Conservation (phyloP, 2,888 invertebrate genomes). For the Eupithecia dodoneata region DNA sequence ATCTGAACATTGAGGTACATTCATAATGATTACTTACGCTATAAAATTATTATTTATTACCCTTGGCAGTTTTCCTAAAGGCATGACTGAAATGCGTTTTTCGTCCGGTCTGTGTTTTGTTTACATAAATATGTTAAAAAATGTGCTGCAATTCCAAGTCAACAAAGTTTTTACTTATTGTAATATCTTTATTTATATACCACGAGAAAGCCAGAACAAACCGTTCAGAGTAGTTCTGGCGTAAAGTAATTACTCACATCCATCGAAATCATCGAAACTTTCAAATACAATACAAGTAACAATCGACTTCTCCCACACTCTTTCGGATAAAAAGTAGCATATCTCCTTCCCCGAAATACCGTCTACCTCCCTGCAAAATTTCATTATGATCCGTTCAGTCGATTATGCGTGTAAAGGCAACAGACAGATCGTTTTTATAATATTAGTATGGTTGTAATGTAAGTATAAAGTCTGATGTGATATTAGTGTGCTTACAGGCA, state of each 20-base stretch:
- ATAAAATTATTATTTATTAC: background rate
- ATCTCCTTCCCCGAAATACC: background rate
- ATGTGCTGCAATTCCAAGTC: too few species aligned
- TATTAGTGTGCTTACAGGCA: background rate
- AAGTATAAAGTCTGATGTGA: background rate
- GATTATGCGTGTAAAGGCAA: background rate
- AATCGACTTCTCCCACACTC: background rate
- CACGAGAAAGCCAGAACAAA: too few species aligned
- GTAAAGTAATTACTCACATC: background rate
- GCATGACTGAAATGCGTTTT: too few species aligned
- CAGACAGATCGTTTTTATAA: background rate
- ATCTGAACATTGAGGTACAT: background rate
- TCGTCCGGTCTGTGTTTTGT: too few species aligned
- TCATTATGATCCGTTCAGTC: background rate
- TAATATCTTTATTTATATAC: too few species aligned
- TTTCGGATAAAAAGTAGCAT: background rate
- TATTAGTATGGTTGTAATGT: background rate
- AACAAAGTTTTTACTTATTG: too few species aligned
- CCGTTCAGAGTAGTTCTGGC: too few species aligned
- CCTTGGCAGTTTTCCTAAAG: background rate
- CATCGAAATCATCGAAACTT: background rate
- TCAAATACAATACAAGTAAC: background rate
- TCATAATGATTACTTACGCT: background rate
- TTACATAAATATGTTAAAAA: too few species aligned
- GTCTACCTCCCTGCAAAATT: background rate